Percentiles rank a stretch among this genome's conserved stretches.
Evolutionary conservation across 2,888 invertebrate genomes (phyloP).

Genomic region (Gymnoscelis rufifasciata): DNA sequence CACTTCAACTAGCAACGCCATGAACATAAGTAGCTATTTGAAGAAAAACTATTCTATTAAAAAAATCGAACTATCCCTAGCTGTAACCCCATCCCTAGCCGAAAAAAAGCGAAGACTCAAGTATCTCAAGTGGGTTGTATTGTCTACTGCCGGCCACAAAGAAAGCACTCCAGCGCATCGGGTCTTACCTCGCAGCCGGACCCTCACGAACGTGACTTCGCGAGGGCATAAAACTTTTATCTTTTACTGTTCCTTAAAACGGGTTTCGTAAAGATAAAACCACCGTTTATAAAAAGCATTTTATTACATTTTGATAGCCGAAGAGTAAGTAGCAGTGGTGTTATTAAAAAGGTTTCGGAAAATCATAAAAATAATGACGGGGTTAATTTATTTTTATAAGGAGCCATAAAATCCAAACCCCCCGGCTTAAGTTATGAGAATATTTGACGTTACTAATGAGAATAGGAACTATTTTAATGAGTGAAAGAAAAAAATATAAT

Average conservation of each 20-base stretch:
- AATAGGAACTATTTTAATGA: slow-evolving; percentile 8
- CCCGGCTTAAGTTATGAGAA: slow-evolving; percentile 10
- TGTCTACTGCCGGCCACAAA: slow-evolving; percentile 49
- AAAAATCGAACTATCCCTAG: background rate
- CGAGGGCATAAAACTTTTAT: slow-evolving; percentile 31
- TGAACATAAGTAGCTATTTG: too few species aligned
- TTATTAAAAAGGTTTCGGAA: slow-evolving; percentile 27
- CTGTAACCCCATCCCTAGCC: slow-evolving; percentile 26
- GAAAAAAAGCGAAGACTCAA: slow-evolving; percentile 63
- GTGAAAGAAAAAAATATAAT: slow-evolving; percentile 4
- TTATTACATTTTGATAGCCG: slow-evolving; percentile 31
- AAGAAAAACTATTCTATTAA: too few species aligned
- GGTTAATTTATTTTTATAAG: slow-evolving; percentile 16
- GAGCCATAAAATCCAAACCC: slow-evolving; percentile 14
- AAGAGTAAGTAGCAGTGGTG: slow-evolving; percentile 29
- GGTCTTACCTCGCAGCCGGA: slow-evolving; percentile 31
- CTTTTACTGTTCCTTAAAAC: slow-evolving; percentile 32
- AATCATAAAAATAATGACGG: slow-evolving; percentile 15
- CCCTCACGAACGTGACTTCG: slow-evolving; percentile 30
- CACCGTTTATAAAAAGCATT: slow-evolving; percentile 27
- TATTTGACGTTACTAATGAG: slow-evolving; percentile 7
- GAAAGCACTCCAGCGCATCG: slow-evolving; percentile 28
- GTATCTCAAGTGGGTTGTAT: slow-evolving; percentile 49
- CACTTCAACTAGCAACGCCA: too few species aligned
- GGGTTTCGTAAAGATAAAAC: slow-evolving; percentile 28